Base-by-base conservation (phyloP, 2,113 vertebrate genomes). In the Synodontis membranacea region DNA sequence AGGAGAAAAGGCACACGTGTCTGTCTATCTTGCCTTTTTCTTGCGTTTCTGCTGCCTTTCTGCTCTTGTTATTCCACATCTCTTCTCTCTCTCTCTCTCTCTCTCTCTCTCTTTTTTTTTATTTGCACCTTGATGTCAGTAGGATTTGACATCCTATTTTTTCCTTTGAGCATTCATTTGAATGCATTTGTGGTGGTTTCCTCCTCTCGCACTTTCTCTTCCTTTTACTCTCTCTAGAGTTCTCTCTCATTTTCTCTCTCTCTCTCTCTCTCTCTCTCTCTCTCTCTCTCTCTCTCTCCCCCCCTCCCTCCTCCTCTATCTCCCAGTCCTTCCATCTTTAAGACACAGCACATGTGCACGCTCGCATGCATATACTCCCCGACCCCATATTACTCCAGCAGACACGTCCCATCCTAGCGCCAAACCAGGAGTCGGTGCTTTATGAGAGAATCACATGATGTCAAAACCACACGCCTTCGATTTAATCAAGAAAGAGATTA, bases 401-500 rank as follows among this genome's bases (percentile, higher is more conserved):
- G 94, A 94, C 95, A 94, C 94, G 94, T 94, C 93, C 93, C 94
- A 94, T 95, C 93, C 93, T 93, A 93, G 94, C 92, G 94, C 94
- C 95, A 94, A 96, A 96, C 94, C 95, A 95, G 94, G 93, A 96
- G 95, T 96, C 88, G 93, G 95, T 96, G 94, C 96, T 97, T 96
- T 94, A 95, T 95, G 96, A 96, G 96, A 95, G 96, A 97, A 96
- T 96, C 95, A 96, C 95, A 94, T 95, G 93, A 96, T 97, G 96
- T 98, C 97, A 97, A 96, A 97, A 96, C 96, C 95, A 96, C 94
- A 95, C 95, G 96, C 95, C 96, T 97, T 96, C 96, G 96, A 97
- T 98, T 98, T 98, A 98, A 99, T 99, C 97, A 97, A 97, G 96
- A 97, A 97, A 97, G 97, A 97, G 97, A 97, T 98, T 97, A 97